These are phyloP conservation scores for Thalpophila matura DNA, from an alignment of 2,888 invertebrate genomes.

Conservation along the genomic window DNA sequence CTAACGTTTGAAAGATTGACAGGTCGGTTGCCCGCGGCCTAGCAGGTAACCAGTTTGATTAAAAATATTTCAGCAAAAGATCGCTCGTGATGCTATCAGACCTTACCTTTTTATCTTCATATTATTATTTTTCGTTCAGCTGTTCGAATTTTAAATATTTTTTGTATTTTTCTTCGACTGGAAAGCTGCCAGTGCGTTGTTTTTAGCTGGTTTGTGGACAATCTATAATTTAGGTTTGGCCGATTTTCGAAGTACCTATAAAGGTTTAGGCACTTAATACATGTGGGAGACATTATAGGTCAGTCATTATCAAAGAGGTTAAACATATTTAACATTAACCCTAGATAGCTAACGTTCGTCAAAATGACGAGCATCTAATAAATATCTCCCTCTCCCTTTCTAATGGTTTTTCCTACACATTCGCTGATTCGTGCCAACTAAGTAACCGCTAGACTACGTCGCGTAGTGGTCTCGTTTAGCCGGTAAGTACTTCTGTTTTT, in stretches of 20 bases:
- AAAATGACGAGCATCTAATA: too few species aligned
- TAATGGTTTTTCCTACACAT: too few species aligned
- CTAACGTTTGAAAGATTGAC: slow-evolving; percentile 90
- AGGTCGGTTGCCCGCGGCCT: slow-evolving; percentile 83
- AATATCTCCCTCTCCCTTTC: too few species aligned
- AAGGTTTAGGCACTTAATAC: too few species aligned
- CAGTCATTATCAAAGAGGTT: background rate
- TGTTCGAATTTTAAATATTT: slow-evolving; percentile 43
- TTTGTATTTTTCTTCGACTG: slow-evolving; percentile 21
- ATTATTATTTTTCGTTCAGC: slow-evolving; percentile 62
- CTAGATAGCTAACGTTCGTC: too few species aligned
- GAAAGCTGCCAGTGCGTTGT: slow-evolving; percentile 24
- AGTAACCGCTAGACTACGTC: too few species aligned
- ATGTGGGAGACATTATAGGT: background rate
- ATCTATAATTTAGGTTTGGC: background rate
- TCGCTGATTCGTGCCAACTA: too few species aligned
- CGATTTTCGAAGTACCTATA: background rate
- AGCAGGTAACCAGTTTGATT: slow-evolving; percentile 89
- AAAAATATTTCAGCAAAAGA: slow-evolving; percentile 89
- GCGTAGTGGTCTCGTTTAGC: too few species aligned
- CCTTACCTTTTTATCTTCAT: slow-evolving; percentile 66
- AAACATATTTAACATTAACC: too few species aligned
- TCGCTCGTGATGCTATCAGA: slow-evolving; percentile 73
- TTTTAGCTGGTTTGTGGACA: background rate
- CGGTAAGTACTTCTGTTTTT: too few species aligned